These are phyloP conservation scores for Zaprionus davidi DNA, from an alignment of 1,140 invertebrate species.

Conservation along the genomic window DNA sequence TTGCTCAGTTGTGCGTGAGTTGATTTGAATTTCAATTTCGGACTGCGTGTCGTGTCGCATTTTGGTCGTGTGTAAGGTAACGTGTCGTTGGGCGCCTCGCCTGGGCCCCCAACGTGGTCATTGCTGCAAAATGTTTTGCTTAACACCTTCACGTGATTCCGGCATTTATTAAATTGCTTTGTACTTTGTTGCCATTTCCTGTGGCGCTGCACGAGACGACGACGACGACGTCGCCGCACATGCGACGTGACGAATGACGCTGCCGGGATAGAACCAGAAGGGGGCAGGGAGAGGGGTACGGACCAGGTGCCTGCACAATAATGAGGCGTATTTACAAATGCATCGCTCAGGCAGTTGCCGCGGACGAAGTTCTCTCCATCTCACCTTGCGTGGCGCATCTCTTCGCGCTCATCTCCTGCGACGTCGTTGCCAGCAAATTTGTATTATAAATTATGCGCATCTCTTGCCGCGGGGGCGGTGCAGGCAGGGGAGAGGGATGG, in stretches of 20 bases:
- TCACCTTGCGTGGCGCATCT: background rate
- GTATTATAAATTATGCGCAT: constrained; percentile 78
- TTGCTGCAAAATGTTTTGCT: constrained; percentile 74
- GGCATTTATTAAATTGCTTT: constrained; percentile 82
- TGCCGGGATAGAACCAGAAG: background rate
- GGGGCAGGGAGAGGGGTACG: background rate
- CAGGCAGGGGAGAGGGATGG: background rate
- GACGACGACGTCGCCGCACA: constrained; percentile 46
- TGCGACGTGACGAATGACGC: constrained; percentile 76
- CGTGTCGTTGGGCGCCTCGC: background rate
- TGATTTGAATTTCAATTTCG: constrained; percentile 44
- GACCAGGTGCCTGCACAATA: constrained; percentile 54
- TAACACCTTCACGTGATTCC: constrained; percentile 82
- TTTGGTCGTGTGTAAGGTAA: background rate
- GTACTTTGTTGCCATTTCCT: constrained; percentile 81
- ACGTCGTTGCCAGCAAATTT: constrained; percentile 55
- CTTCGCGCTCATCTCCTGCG: constrained; percentile 1
- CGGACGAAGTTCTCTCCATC: constrained; percentile 1
- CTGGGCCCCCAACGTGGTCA: constrained; percentile 21
- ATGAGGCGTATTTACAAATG: constrained; percentile 75
- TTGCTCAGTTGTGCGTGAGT: background rate
- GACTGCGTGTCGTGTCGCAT: constrained; percentile 5
- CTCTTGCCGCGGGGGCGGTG: constrained; percentile 31
- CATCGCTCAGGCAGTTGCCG: constrained; percentile 33
- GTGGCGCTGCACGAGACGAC: constrained; percentile 67